Conservation (phyloP, 1,140 invertebrate genomes). For the Rhysida immarginata region DNA sequence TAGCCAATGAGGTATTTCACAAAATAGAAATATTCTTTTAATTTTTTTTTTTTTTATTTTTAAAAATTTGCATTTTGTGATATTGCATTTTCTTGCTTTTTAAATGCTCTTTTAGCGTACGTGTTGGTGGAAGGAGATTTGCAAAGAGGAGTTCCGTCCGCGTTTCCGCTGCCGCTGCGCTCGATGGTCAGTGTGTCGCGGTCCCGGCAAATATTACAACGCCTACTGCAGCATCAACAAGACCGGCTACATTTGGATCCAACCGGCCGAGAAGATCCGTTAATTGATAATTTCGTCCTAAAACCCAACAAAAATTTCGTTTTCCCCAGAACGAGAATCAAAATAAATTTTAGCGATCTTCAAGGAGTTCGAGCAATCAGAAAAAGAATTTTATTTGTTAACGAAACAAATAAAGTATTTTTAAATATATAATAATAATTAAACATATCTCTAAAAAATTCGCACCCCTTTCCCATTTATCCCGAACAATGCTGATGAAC, state of each 20-base stretch:
- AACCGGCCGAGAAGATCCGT: too few relatives aligned
- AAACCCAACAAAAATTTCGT: too few relatives aligned
- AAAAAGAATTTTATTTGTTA: too few relatives aligned
- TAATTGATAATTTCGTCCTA: too few relatives aligned
- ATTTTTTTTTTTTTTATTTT: neutral
- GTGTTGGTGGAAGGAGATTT: constrained; percentile 85
- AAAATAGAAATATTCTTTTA: neutral
- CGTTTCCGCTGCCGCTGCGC: constrained; percentile 74
- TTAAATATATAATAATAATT: too few relatives aligned
- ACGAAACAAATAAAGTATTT: too few relatives aligned
- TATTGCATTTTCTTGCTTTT: constrained; percentile 1
- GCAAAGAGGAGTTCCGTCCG: constrained; percentile 76
- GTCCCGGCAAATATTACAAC: constrained; percentile 74
- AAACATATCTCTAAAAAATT: too few relatives aligned
- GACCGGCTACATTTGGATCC: constrained; percentile 51
- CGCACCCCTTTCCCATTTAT: too few relatives aligned
- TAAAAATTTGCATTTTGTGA: constrained; percentile 1
- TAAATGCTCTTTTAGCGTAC: constrained; percentile 43
- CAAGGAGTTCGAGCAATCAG: too few relatives aligned
- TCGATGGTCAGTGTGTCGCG: constrained; percentile 67
- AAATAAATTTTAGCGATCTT: too few relatives aligned
- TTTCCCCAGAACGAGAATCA: too few relatives aligned
- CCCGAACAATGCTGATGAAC: too few relatives aligned
- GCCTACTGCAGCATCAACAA: constrained; percentile 75
- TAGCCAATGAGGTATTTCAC: neutral